phyloP scores from a whole-genome alignment of 2,797 vertebrate genomes.

The Enoplosus armatus region DNA sequence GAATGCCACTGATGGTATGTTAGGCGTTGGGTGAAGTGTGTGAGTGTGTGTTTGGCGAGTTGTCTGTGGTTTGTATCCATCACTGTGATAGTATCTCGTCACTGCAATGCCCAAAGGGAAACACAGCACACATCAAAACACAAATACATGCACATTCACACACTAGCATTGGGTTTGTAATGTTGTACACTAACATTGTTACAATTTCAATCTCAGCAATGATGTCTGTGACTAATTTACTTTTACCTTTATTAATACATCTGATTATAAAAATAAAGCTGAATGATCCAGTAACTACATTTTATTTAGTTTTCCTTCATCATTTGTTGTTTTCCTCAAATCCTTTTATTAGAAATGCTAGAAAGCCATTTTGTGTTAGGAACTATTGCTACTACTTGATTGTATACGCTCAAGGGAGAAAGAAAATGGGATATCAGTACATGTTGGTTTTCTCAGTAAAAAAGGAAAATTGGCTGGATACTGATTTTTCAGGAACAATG shows the following conservation, averaged over 20 bases:
- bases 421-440: neutral
- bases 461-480: neutral
- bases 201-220: neutral
- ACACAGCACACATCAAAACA: constrained; percentile 33
- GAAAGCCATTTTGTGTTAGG: neutral
- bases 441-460: constrained; percentile 1
- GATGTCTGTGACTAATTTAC: neutral
- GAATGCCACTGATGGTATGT: constrained; percentile 68
- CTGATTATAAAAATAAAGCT: neutral
- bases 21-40: constrained; percentile 47
- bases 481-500: neutral
- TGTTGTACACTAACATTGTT: neutral
- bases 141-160: constrained; percentile 1
- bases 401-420: neutral
- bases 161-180: neutral
- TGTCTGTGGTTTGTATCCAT: constrained; percentile 58
- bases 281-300: too few species aligned
- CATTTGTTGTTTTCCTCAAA: neutral
- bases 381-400: neutral
- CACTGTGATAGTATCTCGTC: constrained; percentile 71
- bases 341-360: neutral
- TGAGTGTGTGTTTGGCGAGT: constrained; percentile 36
- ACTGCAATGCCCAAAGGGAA: constrained; percentile 49
- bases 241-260: neutral
- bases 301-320: neutral